Conservation (phyloP, 1,140 invertebrate genomes). For the Sipha flava region DNA sequence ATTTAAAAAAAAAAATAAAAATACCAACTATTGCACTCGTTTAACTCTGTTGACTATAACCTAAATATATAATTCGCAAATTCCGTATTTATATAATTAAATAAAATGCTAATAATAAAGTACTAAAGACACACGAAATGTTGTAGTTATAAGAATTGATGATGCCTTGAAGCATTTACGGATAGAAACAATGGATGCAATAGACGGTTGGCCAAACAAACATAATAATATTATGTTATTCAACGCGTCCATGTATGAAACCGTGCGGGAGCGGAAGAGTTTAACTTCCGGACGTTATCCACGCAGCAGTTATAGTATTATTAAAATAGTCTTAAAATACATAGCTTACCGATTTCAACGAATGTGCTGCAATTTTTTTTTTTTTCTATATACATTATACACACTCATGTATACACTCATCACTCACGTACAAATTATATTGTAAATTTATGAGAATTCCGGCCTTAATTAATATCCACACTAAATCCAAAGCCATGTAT, state of each 20-base stretch:
- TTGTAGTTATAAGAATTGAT: not conserved
- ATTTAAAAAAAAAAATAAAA: not conserved
- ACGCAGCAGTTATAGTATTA: not conserved
- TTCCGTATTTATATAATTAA: not conserved
- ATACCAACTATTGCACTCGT: not conserved
- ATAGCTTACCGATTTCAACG: not conserved
- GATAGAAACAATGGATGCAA: not conserved
- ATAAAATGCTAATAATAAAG: not conserved
- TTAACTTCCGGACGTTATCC: not conserved
- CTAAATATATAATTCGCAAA: not conserved
- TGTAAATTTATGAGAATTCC: not conserved
- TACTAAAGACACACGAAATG: not conserved
- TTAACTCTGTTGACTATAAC: not conserved
- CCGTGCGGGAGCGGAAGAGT: not conserved
- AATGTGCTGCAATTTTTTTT: not conserved
- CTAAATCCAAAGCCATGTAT: not conserved
- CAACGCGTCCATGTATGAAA: slow-evolving; percentile 7
- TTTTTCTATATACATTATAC: not conserved
- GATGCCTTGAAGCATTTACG: not conserved
- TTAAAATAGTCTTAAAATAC: not conserved
- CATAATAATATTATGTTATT: not conserved
- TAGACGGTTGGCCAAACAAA: not conserved
- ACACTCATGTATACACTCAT: not conserved
- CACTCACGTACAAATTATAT: not conserved
- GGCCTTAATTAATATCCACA: not conserved